These are phyloP conservation scores for Capra hircus DNA, from an alignment of 2,113 vertebrate genomes.

Conservation along the genomic window DNA sequence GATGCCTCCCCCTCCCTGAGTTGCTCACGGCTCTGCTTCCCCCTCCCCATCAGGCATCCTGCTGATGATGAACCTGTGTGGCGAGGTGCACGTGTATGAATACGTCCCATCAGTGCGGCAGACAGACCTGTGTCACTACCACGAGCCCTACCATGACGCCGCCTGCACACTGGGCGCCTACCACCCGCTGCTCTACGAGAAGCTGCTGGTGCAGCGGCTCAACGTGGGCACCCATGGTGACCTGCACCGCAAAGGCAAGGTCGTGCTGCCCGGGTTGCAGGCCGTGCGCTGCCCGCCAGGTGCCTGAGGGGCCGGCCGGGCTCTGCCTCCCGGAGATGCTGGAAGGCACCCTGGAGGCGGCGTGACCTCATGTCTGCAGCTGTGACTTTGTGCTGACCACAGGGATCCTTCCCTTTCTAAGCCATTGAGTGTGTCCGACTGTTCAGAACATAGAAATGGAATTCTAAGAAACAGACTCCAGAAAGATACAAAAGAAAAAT, in stretches of 20 bases:
- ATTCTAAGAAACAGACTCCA: conserved; percentile 47
- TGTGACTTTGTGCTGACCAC: neutral
- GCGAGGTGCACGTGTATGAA: conserved; percentile 94
- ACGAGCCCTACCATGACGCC: conserved; percentile 92
- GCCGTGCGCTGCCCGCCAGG: conserved; percentile 84
- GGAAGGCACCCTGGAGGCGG: neutral
- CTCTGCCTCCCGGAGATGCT: neutral
- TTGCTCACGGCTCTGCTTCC: neutral
- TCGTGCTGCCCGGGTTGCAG: conserved; percentile 91
- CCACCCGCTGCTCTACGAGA: conserved; percentile 96
- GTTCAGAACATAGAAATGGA: conserved; percentile 73
- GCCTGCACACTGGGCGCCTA: conserved; percentile 98
- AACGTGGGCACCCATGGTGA: conserved; percentile 89
- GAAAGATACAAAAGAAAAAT: conserved; percentile 54
- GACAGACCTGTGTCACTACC: conserved; percentile 97
- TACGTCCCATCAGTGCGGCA: conserved; percentile 95
- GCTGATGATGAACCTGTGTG: conserved; percentile 96
- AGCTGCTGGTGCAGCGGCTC: conserved; percentile 92
- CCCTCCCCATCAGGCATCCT: conserved; percentile 87
- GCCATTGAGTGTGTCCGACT: conserved; percentile 79
- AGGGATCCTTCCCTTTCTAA: conserved; percentile 65
- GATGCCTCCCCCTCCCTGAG: neutral
- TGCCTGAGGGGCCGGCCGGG: neutral
- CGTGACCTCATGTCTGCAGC: accelerated
- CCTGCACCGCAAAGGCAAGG: conserved; percentile 90